Conservation (phyloP, 1,140 invertebrate genomes). For the Xylocopa sonorina region DNA sequence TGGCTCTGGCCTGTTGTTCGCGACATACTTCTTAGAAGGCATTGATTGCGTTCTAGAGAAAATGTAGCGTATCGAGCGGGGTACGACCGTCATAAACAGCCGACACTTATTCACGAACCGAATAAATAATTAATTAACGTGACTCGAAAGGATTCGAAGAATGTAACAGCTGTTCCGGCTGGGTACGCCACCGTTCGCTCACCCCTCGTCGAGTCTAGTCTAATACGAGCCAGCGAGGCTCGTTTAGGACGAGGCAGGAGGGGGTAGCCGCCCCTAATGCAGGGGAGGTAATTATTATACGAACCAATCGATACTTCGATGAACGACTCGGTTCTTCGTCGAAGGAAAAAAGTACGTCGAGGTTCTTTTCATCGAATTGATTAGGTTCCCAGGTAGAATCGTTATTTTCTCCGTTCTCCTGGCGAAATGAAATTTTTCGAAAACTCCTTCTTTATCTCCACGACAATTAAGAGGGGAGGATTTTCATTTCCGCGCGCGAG, state of each 20-base stretch:
- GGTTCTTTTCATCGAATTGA: constrained; percentile 16
- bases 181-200: constrained; percentile 17
- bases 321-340: constrained; percentile 65
- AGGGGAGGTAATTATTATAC: constrained; percentile 78
- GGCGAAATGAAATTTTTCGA: not conserved
- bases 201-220: constrained; percentile 53
- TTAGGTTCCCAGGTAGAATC: constrained; percentile 4
- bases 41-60: constrained; percentile 55
- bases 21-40: constrained; percentile 48
- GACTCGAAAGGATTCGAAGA: constrained; percentile 56
- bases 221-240: constrained; percentile 62
- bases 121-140: constrained; percentile 68
- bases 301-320: constrained; percentile 79
- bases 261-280: constrained; percentile 75
- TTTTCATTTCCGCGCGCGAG: no score
- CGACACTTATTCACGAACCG: constrained; percentile 62
- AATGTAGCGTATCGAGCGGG: constrained; percentile 12
- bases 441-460: no score
- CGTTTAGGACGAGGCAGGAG: constrained; percentile 54
- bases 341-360: constrained; percentile 49
- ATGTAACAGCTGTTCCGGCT: constrained; percentile 51
- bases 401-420: not conserved
- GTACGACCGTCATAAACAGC: constrained; percentile 38
- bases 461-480: no score
- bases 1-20: no score